These are phyloP conservation scores for Myotis yumanensis DNA, from an alignment of 2,113 vertebrate genomes.

Conservation along the genomic window DNA sequence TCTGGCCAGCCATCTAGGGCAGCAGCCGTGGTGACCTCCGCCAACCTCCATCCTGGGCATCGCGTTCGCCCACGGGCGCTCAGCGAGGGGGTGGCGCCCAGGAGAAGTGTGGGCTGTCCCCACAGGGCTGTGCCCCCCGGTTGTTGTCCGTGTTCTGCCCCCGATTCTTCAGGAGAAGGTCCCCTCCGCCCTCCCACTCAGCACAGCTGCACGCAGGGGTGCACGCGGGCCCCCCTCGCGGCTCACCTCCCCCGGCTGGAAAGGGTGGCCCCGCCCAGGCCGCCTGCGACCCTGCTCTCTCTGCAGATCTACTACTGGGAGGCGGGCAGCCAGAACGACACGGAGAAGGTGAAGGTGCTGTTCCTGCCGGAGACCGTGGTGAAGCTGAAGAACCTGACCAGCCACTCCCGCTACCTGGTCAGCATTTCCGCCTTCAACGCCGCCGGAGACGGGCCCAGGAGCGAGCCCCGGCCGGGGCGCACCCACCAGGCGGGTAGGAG, in stretches of 20 bases:
- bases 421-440: conserved; percentile 94
- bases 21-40: conserved; percentile 58
- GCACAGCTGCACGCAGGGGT: fast-evolving
- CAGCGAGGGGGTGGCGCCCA: neutral
- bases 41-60: conserved; percentile 4
- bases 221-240: neutral
- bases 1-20: conserved; percentile 65
- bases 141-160: neutral
- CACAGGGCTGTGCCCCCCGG: neutral
- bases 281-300: neutral
- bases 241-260: neutral
- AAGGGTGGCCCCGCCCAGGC: fast-evolving
- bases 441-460: conserved; percentile 92
- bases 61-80: neutral
- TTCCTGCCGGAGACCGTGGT: conserved; percentile 91
- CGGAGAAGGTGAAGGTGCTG: conserved; percentile 92
- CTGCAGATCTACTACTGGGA: conserved; percentile 95
- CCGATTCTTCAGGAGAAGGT: neutral
- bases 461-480: conserved; percentile 88
- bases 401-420: conserved; percentile 91
- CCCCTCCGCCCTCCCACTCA: neutral
- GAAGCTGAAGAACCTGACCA: conserved; percentile 93
- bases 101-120: neutral
- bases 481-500: conserved; percentile 92
- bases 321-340: conserved; percentile 89